Evolutionary conservation across 1,140 invertebrate genomes (phyloP), one percentile per base, ranked within the genome.

Genomic region (Euwallacea similis): DNA sequence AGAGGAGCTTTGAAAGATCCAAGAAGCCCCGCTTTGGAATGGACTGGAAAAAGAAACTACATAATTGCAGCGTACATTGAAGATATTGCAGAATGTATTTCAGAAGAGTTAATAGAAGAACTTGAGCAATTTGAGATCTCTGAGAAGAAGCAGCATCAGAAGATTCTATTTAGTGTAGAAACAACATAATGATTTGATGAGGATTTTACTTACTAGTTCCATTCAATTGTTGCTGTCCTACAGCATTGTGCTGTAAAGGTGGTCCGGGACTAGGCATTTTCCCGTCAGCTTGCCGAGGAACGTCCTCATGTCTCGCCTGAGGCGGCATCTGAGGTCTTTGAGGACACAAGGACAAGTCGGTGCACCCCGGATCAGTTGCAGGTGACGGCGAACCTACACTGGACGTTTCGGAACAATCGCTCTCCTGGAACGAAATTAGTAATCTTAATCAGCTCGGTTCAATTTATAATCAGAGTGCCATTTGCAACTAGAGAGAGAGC

Each of bases 361-460:
- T 83, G 81, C 73, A 79, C 74, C 69, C 82, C 78, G 78, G 84
- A 76, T 81, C 84, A 77, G 79, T 85, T 71, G 80, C 86, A 71
- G 85, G 86, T 76, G 88, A 87, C 71, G 88, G 88, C 77, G 88
- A 89, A 62, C 88, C 88, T 74, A 85, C 85, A 79, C 86, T 88
- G 82, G 88, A 89, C 7, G 82, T 86, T 58, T 75, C 74, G 2
- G 64, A 85, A 76, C 88, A 86, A 77, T 90, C 88, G 76, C 87
- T 89, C 80, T 89, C 88, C 86, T 89, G 84, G 74, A 87, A 88
- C 78, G 82, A 80, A 76, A 81, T 64, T 61, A 33, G 1, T 61
- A 61, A 43, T 61, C 42, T 61, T 50, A 50, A 50, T 50, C 9
- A 11, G 13, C 13, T 50, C 46, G 6, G 9, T 11, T 11, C 16